phyloP scores from a whole-genome alignment of 2,888 invertebrate genomes.

The Homarus gammarus region DNA sequence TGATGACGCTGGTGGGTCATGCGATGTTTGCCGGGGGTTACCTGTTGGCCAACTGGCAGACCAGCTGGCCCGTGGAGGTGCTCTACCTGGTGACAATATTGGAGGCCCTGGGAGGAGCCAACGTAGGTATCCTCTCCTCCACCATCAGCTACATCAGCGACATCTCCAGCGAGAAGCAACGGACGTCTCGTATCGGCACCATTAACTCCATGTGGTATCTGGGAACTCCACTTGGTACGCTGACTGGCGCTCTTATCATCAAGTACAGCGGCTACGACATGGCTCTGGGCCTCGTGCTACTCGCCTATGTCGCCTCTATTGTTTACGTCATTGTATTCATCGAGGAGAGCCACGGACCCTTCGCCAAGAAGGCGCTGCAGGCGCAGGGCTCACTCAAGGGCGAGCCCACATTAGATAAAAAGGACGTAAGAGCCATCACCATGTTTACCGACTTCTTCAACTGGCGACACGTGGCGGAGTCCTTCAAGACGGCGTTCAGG shows the following conservation, averaged over 20 bases:
- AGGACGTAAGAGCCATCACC: background rate
- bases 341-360: constrained; percentile 71
- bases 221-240: constrained; percentile 64
- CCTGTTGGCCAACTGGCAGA: constrained; percentile 58
- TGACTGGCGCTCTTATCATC: constrained; percentile 57
- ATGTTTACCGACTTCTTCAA: constrained; percentile 78
- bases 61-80: constrained; percentile 60
- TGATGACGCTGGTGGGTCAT: constrained; percentile 76
- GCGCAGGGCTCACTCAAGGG: background rate
- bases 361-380: constrained; percentile 51
- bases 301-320: constrained; percentile 35
- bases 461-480: constrained; percentile 86
- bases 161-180: constrained; percentile 58
- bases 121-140: constrained; percentile 61
- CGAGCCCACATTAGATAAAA: background rate
- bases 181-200: constrained; percentile 67
- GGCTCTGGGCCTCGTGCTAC: constrained; percentile 50
- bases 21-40: constrained; percentile 77
- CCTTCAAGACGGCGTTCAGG: constrained; percentile 80
- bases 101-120: constrained; percentile 68
- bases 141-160: constrained; percentile 73
- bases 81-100: constrained; percentile 59
- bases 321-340: constrained; percentile 53
- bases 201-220: constrained; percentile 69
- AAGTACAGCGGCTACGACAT: constrained; percentile 53